phyloP scores from a whole-genome alignment of 2,113 vertebrate genomes.

The Nycticryphes semicollaris region DNA sequence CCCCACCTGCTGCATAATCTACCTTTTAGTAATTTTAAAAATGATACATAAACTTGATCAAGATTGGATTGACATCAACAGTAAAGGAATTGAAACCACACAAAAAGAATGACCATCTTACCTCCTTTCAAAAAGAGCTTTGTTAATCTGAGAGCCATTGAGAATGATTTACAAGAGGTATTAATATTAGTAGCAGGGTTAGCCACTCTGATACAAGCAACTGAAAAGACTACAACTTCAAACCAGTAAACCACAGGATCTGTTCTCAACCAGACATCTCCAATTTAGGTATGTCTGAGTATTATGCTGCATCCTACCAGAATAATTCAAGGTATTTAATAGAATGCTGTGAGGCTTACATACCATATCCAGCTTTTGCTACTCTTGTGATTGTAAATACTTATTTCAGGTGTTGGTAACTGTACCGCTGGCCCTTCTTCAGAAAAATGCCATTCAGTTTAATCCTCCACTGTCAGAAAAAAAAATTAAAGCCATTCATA shows the following conservation, averaged over 20 bases:
- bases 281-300: neutral
- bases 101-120: neutral
- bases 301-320: neutral
- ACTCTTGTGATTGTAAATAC: neutral
- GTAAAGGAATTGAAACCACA: neutral
- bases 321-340: neutral
- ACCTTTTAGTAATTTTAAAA: neutral
- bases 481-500: constrained; percentile 95
- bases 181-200: neutral
- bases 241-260: neutral
- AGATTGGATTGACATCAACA: neutral
- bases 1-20: neutral
- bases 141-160: neutral
- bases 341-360: neutral
- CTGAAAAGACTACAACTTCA: neutral
- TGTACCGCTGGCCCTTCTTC: constrained; percentile 89
- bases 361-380: neutral
- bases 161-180: neutral
- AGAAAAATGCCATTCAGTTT: constrained; percentile 91
- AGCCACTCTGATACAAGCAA: neutral
- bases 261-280: neutral
- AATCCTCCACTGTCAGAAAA: constrained; percentile 88
- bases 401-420: constrained; percentile 88
- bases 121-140: neutral
- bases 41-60: neutral